Evolutionary conservation across 2,888 invertebrate genomes (phyloP).

Genomic region (Heliconius erato): DNA sequence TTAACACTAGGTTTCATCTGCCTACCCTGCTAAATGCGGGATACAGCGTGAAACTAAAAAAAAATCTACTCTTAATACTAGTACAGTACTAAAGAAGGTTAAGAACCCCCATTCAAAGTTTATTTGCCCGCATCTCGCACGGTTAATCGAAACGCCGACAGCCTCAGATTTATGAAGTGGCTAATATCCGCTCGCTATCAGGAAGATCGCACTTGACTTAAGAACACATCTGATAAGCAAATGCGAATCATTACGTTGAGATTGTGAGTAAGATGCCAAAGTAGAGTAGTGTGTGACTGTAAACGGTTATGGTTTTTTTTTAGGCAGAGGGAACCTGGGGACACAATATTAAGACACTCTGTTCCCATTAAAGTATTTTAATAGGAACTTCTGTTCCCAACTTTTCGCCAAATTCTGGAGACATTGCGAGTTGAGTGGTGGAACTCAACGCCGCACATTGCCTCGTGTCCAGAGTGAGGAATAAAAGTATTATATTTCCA

Average conservation of each 20-base stretch:
- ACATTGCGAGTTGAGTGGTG: too few relatives aligned
- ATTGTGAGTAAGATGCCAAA: neutral
- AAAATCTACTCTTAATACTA: neutral
- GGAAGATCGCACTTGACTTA: conserved; percentile 49
- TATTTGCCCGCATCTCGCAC: conserved; percentile 51
- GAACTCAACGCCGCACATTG: too few relatives aligned
- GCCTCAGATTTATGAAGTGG: conserved; percentile 51
- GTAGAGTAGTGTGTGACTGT: neutral
- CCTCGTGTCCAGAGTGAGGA: too few relatives aligned
- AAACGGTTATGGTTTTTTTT: neutral
- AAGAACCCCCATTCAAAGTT: conserved; percentile 29
- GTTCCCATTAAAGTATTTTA: too few relatives aligned
- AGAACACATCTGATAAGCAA: conserved; percentile 43
- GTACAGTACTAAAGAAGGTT: conserved; percentile 21
- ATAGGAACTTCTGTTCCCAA: too few relatives aligned
- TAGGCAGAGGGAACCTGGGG: too few relatives aligned
- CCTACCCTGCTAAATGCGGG: neutral
- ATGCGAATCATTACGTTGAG: conserved; percentile 40
- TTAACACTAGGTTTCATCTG: neutral
- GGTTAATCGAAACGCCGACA: conserved; percentile 50
- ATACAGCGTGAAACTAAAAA: neutral
- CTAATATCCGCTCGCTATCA: conserved; percentile 48
- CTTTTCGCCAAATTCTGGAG: too few relatives aligned
- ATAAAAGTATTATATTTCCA: too few relatives aligned
- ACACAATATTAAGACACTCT: too few relatives aligned